These are phyloP conservation scores for Syritta pipiens DNA, from an alignment of 2,888 invertebrate species.

Conservation along the genomic window DNA sequence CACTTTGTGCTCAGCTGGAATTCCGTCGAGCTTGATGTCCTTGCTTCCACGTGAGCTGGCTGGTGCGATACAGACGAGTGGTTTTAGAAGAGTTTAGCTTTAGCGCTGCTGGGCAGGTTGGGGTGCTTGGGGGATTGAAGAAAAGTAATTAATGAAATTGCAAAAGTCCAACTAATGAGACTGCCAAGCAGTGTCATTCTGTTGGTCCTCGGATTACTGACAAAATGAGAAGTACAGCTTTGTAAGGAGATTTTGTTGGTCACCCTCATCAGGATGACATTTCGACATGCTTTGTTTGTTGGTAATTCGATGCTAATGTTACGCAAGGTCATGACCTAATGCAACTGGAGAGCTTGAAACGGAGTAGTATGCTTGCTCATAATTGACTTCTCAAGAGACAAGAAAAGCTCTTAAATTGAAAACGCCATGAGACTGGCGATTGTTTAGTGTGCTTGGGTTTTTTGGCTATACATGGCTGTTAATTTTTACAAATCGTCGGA, in stretches of 20 bases:
- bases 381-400: too few relatives aligned
- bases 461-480: too few relatives aligned
- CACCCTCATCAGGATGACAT: not conserved
- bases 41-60: conserved; percentile 39
- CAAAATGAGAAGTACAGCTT: not conserved
- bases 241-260: not conserved
- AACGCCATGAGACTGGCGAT: too few relatives aligned
- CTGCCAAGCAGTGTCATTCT: conserved; percentile 31
- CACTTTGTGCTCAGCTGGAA: conserved; percentile 43
- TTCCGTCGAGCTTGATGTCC: conserved; percentile 13
- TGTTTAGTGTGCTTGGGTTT: too few relatives aligned
- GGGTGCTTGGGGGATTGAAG: conserved; percentile 13
- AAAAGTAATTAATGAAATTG: conserved; percentile 61
- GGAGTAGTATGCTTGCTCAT: too few relatives aligned
- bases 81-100: not conserved
- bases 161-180: conserved; percentile 56
- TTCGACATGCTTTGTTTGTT: not conserved
- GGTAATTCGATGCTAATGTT: not conserved
- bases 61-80: conserved; percentile 9
- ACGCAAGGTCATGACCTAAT: not conserved
- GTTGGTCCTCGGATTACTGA: conserved; percentile 1
- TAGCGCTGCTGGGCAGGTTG: not conserved
- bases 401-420: too few relatives aligned
- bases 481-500: too few relatives aligned
- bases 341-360: too few relatives aligned